These are phyloP conservation scores for Gasterosteus nipponicus DNA, from an alignment of 2,113 vertebrate genomes.

Conservation along the genomic window DNA sequence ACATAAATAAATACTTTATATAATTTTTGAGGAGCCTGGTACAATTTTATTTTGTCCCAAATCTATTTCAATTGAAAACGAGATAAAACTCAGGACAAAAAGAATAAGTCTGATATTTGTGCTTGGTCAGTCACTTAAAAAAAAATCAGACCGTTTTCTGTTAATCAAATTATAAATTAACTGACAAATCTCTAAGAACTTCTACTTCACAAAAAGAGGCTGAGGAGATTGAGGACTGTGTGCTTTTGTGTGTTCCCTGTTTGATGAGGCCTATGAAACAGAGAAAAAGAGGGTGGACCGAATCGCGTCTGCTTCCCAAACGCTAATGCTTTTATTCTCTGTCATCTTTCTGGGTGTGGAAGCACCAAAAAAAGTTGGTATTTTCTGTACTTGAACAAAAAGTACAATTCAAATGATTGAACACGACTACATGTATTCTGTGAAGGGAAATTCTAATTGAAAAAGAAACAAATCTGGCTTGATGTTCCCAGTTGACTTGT, in stretches of 20 bases:
- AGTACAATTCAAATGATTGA: not conserved
- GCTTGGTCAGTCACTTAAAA: not conserved
- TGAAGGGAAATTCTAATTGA: not conserved
- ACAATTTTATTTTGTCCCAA: not conserved
- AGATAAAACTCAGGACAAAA: not conserved
- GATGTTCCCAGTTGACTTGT: not conserved
- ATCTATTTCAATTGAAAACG: not conserved
- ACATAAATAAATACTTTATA: not conserved
- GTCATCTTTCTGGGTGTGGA: not conserved
- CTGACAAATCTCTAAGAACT: not conserved
- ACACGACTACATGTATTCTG: not conserved
- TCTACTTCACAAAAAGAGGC: not conserved
- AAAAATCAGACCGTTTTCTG: not conserved
- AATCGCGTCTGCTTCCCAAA: conserved; percentile 44
- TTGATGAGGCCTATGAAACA: conserved; percentile 17
- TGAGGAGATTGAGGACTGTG: conserved; percentile 22
- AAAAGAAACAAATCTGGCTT: not conserved
- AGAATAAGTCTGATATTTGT: not conserved
- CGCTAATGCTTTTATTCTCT: not conserved
- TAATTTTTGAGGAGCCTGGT: not conserved
- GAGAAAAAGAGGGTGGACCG: conserved; percentile 38
- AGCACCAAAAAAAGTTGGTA: not conserved
- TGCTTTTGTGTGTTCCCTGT: conserved; percentile 45
- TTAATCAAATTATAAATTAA: not conserved
- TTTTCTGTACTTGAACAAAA: not conserved